Conservation (phyloP, 1,140 invertebrate genomes). For the Trissolcus basalis region DNA sequence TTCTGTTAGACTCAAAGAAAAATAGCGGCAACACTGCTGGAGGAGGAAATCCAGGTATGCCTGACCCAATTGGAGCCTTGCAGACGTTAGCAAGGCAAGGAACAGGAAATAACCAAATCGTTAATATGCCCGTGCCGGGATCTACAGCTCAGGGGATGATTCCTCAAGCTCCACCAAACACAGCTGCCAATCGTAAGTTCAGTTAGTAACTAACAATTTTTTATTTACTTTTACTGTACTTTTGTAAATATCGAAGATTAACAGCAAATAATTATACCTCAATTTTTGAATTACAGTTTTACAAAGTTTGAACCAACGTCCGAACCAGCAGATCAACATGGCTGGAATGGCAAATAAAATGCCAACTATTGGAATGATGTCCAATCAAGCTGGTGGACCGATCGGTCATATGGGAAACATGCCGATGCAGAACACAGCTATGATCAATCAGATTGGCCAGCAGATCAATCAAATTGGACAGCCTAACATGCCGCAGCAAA, state of each 20-base stretch:
- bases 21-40: conserved; percentile 65
- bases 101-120: conserved; percentile 79
- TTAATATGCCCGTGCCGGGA: conserved; percentile 76
- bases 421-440: conserved; percentile 71
- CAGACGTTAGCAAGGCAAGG: conserved; percentile 90
- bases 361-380: conserved; percentile 74
- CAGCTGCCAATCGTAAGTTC: conserved; percentile 76
- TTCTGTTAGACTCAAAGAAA: conserved; percentile 76
- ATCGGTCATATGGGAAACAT: conserved; percentile 72
- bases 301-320: conserved; percentile 79
- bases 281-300: conserved; percentile 74
- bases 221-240: no score
- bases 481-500: conserved; percentile 70
- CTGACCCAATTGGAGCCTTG: conserved; percentile 90
- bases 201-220: neutral
- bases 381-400: conserved; percentile 68
- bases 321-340: conserved; percentile 78
- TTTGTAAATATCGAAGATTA: no score
- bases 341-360: conserved; percentile 79
- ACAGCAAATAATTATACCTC: no score
- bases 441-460: conserved; percentile 73
- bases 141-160: conserved; percentile 77
- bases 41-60: conserved; percentile 76
- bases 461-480: conserved; percentile 73
- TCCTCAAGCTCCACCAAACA: conserved; percentile 74